These are phyloP conservation scores for Leptinotarsa defecta DNA, from an alignment of 1,140 invertebrate species.

Conservation along the genomic window DNA sequence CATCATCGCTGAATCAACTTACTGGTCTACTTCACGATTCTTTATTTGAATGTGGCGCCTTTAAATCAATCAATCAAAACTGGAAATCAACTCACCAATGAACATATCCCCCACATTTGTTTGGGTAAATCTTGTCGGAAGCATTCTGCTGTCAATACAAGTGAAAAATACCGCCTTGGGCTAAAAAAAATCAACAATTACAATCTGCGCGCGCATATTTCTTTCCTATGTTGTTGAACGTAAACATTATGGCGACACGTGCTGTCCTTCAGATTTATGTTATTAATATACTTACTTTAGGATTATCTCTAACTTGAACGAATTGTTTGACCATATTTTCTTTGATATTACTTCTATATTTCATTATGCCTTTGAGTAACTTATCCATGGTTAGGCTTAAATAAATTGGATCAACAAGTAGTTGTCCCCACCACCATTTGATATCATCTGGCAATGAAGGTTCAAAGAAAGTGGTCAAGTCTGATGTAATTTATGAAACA, in stretches of 20 bases:
- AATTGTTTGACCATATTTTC: slow-evolving; percentile 90
- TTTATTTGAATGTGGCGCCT: too few species aligned
- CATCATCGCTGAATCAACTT: too few species aligned
- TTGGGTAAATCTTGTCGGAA: slow-evolving; percentile 92
- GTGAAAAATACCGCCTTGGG: slow-evolving; percentile 96
- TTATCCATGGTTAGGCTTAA: slow-evolving; percentile 71
- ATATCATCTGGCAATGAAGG: slow-evolving; percentile 10
- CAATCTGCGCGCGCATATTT: not conserved
- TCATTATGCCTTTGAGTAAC: slow-evolving; percentile 86
- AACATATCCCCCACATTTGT: slow-evolving; percentile 97
- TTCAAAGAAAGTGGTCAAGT: slow-evolving; percentile 17
- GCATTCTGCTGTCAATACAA: slow-evolving; percentile 96
- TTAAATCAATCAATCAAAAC: too few species aligned
- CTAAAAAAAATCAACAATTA: slow-evolving; percentile 61
- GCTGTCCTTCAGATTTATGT: too few species aligned
- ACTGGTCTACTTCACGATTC: too few species aligned
- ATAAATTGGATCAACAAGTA: slow-evolving; percentile 10
- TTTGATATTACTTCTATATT: slow-evolving; percentile 78
- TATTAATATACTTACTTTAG: slow-evolving; percentile 70
- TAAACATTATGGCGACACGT: too few species aligned
- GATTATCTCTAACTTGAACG: slow-evolving; percentile 82
- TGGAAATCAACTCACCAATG: slow-evolving; percentile 68
- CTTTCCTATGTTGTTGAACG: not conserved
- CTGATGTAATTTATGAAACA: not conserved
- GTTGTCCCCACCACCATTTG: not conserved